phyloP scores from a whole-genome alignment of 1,140 invertebrate genomes.

The Polypedilum pembai region DNA sequence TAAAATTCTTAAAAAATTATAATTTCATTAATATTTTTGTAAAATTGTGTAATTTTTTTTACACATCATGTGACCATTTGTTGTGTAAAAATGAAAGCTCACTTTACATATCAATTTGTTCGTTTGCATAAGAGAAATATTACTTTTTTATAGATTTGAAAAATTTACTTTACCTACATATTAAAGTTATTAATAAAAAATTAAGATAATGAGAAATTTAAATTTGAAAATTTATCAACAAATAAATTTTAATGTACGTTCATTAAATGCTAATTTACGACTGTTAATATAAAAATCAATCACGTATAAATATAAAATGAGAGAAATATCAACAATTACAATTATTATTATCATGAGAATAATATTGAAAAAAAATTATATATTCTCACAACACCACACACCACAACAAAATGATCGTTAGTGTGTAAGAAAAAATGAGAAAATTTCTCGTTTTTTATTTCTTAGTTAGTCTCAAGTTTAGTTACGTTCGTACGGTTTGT shows the following conservation, averaged over 20 bases:
- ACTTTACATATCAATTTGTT: no score
- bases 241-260: no score
- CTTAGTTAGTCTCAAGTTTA: not conserved
- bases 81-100: not conserved
- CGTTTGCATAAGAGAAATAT: no score
- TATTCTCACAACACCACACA: not conserved
- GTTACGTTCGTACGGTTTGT: not conserved
- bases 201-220: no score
- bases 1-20: not conserved
- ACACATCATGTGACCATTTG: not conserved
- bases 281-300: no score
- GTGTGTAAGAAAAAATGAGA: not conserved
- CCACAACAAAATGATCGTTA: not conserved
- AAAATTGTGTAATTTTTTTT: not conserved
- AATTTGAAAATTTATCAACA: no score
- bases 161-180: no score
- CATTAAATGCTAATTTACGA: no score
- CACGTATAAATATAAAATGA: no score
- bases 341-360: not conserved
- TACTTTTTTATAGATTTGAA: no score
- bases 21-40: not conserved
- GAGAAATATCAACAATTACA: no score
- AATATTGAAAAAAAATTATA: not conserved
- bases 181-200: no score
- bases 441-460: slow-evolving; percentile 17